A percentile compares a stretch with the other conserved stretches of the same genome.
Evolutionary conservation across 2,797 vertebrate genomes (phyloP).

Genomic region (Rhinella marina): DNA sequence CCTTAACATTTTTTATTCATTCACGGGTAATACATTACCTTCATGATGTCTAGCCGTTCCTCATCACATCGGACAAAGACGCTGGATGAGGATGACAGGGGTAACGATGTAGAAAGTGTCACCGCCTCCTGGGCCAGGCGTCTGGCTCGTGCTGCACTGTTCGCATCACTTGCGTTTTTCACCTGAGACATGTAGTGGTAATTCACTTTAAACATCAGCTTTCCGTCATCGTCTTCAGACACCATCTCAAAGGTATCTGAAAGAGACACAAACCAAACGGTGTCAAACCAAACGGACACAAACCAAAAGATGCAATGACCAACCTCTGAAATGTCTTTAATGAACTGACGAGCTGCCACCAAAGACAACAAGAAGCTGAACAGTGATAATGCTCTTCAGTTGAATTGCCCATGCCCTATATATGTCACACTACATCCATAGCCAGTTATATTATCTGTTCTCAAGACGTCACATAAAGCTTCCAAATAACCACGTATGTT

Average conservation of each 20-base stretch:
- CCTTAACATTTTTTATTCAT: neutral
- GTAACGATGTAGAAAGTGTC: slow-evolving; percentile 95
- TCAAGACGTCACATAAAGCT: no score
- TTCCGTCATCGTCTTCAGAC: slow-evolving; percentile 95
- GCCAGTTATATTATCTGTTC: no score
- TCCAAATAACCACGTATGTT: no score
- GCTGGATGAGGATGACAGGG: slow-evolving; percentile 94
- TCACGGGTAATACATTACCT: slow-evolving; percentile 76
- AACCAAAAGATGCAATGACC: neutral
- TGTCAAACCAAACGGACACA: no score
- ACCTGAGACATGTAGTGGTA: slow-evolving; percentile 99
- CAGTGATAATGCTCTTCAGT: no score
- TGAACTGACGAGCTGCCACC: neutral
- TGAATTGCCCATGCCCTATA: no score
- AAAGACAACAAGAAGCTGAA: neutral
- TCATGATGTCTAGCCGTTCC: slow-evolving; percentile 98
- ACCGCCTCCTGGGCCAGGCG: slow-evolving; percentile 97
- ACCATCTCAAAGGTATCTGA: slow-evolving; percentile 99
- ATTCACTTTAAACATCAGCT: slow-evolving; percentile 96
- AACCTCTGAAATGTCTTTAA: neutral
- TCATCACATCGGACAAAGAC: slow-evolving; percentile 98
- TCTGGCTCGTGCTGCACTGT: slow-evolving; percentile 93
- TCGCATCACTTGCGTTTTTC: slow-evolving; percentile 95
- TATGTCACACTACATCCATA: no score
- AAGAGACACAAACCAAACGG: neutral